A percentile compares a stretch with the other conserved stretches of the same genome.
phyloP scores from a whole-genome alignment of 2,113 vertebrate genomes.

The Orycteropus afer region DNA sequence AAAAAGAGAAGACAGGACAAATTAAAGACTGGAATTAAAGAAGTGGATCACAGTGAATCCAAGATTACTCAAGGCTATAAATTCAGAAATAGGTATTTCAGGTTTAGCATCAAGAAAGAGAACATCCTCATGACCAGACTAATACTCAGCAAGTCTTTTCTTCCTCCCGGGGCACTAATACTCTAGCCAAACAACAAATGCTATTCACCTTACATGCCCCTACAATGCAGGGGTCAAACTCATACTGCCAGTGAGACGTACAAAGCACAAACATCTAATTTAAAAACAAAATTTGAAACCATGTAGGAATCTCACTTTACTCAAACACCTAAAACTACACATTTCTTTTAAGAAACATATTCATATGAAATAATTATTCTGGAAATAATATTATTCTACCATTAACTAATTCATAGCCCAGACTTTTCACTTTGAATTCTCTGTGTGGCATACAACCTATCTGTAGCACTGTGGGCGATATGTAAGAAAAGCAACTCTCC shows the following conservation, averaged over 20 bases:
- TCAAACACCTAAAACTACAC: conserved; percentile 46
- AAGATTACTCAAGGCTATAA: conserved; percentile 76
- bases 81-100: conserved; percentile 81
- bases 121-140: conserved; percentile 80
- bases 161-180: conserved; percentile 71
- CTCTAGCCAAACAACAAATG: conserved; percentile 70
- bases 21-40: conserved; percentile 65
- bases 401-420: conserved; percentile 40
- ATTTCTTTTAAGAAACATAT: conserved; percentile 44
- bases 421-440: conserved; percentile 39
- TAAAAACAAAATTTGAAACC: conserved; percentile 54
- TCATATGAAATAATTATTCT: conserved; percentile 55
- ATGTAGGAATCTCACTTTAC: background rate
- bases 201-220: conserved; percentile 78
- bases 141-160: conserved; percentile 80
- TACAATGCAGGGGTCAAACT: conserved; percentile 47
- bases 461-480: background rate
- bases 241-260: background rate
- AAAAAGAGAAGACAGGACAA: conserved; percentile 57
- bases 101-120: conserved; percentile 78
- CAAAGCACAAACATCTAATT: conserved; percentile 26
- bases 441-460: conserved; percentile 8
- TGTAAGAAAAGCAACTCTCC: background rate
- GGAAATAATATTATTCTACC: conserved; percentile 28
- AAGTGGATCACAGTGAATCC: conserved; percentile 66